Conservation (phyloP, 2,797 vertebrate species). For the Hydrolagus colliei region DNA sequence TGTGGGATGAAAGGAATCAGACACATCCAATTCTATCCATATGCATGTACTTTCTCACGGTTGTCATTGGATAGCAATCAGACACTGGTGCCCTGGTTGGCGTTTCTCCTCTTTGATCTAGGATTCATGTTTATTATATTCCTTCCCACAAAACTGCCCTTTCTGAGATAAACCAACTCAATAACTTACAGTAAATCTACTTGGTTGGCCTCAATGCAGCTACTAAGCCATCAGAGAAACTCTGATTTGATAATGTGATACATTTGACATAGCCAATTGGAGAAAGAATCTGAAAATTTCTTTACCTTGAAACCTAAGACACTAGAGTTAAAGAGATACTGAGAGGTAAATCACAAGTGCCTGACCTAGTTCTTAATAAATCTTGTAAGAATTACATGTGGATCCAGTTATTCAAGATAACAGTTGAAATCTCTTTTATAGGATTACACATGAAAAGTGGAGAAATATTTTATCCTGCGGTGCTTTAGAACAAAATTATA, state of each 20-base stretch:
- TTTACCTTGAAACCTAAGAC: neutral
- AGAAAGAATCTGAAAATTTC: constrained; percentile 3
- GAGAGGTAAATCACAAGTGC: neutral
- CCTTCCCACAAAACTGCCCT: neutral
- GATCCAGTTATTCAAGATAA: too few relatives aligned
- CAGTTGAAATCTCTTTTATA: too few relatives aligned
- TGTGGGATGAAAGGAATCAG: too few relatives aligned
- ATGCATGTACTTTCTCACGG: neutral
- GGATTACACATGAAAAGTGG: too few relatives aligned
- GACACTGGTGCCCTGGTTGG: neutral
- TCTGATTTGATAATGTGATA: neutral
- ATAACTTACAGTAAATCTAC: neutral
- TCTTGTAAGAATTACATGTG: neutral
- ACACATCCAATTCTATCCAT: neutral
- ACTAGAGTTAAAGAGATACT: neutral
- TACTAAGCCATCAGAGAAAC: neutral
- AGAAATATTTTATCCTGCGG: too few relatives aligned
- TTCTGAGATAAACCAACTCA: neutral
- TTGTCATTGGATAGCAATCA: neutral
- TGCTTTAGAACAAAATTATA: too few relatives aligned
- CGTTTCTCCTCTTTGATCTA: neutral
- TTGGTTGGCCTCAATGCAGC: neutral
- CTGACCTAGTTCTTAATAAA: neutral
- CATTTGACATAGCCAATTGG: neutral
- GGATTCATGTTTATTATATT: neutral